Conservation (phyloP, 2,113 vertebrate species). For the Grantiella picta region DNA sequence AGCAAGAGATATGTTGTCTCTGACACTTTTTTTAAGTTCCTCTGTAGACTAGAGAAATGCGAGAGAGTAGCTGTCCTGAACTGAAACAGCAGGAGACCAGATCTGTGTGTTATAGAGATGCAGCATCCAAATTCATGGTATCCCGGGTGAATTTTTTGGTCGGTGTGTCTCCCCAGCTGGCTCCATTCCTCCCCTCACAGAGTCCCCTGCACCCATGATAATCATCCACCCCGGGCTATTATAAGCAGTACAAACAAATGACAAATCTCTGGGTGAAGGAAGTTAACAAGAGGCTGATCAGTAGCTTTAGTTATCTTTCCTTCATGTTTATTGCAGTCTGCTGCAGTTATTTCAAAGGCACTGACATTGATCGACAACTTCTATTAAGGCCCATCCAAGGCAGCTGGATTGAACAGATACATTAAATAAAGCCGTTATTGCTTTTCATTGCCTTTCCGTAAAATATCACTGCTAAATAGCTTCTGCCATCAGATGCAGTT, state of each 20-base stretch:
- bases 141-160: neutral
- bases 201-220: constrained; percentile 30
- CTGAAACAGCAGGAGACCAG: neutral
- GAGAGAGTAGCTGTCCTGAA: neutral
- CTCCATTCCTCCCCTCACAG: neutral
- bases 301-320: constrained; percentile 85
- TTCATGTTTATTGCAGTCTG: constrained; percentile 93
- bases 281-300: constrained; percentile 87
- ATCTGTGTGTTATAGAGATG: neutral
- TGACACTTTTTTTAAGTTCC: neutral
- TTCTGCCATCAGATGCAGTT: constrained; percentile 91
- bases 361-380: constrained; percentile 97
- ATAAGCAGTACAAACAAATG: constrained; percentile 83
- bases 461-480: constrained; percentile 95
- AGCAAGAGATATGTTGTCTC: neutral
- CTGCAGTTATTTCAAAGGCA: constrained; percentile 81
- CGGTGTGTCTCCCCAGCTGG: neutral
- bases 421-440: constrained; percentile 98
- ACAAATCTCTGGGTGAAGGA: constrained; percentile 80
- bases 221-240: constrained; percentile 69
- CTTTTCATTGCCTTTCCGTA: constrained; percentile 95
- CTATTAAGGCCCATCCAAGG: constrained; percentile 90
- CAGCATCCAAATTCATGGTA: neutral
- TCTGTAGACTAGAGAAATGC: neutral
- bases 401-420: constrained; percentile 97